Evolutionary conservation across 1,140 invertebrate genomes (phyloP).

Genomic region (Drosophila albomicans): DNA sequence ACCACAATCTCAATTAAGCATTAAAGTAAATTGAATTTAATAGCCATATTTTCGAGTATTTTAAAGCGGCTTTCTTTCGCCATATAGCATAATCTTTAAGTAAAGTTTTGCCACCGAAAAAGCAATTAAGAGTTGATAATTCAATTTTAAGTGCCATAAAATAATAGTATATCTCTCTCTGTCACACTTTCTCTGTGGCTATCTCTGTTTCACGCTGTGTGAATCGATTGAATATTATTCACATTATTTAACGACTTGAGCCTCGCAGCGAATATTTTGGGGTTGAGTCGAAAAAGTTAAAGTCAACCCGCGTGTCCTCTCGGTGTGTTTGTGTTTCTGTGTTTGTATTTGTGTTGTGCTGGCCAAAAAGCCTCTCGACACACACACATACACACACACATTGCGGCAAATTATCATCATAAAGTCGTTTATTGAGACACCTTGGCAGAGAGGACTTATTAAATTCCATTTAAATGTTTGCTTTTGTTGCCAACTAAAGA

Average conservation of each 20-base stretch:
- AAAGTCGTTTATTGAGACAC: conserved; percentile 53
- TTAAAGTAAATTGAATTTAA: conserved; percentile 6
- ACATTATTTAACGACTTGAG: conserved; percentile 6
- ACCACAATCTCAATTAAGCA: neutral
- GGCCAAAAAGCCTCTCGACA: conserved; percentile 29
- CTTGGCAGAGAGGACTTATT: conserved; percentile 38
- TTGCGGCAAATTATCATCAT: conserved; percentile 54
- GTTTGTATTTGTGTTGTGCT: too few relatives aligned
- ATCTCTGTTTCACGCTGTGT: neutral
- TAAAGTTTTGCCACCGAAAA: conserved; percentile 11
- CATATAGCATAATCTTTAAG: conserved; percentile 1
- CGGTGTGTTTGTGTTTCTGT: too few relatives aligned
- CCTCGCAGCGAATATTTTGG: too few relatives aligned
- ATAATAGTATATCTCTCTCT: neutral
- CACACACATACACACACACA: neutral
- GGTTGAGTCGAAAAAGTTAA: neutral
- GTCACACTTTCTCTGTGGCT: too few relatives aligned
- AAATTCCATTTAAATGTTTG: conserved; percentile 56
- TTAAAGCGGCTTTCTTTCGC: neutral
- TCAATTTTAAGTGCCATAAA: conserved; percentile 40
- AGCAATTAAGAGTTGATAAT: conserved; percentile 41
- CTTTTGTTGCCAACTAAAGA: conserved; percentile 9
- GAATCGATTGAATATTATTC: conserved; percentile 16
- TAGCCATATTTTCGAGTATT: neutral
- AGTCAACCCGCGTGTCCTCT: neutral